Evolutionary conservation across 2,113 vertebrate genomes (phyloP), one percentile per base, ranked within the genome.

Genomic region (Plectropomus leopardus): DNA sequence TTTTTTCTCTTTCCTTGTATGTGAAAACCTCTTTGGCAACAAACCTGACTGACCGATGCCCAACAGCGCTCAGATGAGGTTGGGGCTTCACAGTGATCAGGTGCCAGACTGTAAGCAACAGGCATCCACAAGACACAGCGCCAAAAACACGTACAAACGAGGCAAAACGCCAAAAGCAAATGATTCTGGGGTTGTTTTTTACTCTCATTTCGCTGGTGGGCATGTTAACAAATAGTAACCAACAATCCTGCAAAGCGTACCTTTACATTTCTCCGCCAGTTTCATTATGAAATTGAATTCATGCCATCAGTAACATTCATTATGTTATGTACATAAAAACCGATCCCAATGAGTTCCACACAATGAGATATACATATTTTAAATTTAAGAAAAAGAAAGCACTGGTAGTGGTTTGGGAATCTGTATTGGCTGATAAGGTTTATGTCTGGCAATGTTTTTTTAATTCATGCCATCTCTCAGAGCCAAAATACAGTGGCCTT

Each of bases 401-500:
- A 1, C 16, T 28, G 15, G 61, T 48, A 16, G 1, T 21, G 7
- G 17, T 42, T 61, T 1, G 13, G 10, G 45, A 40, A 26, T 5
- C 17, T 4, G 24, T 30, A 17, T 36, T 63, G 58, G 34, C 58
- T 15, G 55, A 48, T 28, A 44, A 7, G 17, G 7, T 26, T n/a
- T 59, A 32, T 19, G 32, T 58, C 45, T 78, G 63, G 55, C 54
- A 81, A 17, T n/a, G 7, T 7, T 60, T 70, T 78, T 50, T 58
- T 23, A 47, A 70, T 78, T 69, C 78, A 58, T 77, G 45, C 32
- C 68, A 55, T 77, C 65, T 85, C 42, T 66, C 63, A 34, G 47
- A 67, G 32, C 47, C 32, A 74, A 76, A 80, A 48, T 79, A 26
- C 28, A 32, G 70, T 30, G 51, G 83, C 69, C 78, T 54, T 80